A percentile compares a stretch with the other conserved stretches of the same genome.
These are phyloP conservation scores for Chaetops frenatus DNA, from an alignment of 2,113 vertebrate species.

Conservation along the genomic window DNA sequence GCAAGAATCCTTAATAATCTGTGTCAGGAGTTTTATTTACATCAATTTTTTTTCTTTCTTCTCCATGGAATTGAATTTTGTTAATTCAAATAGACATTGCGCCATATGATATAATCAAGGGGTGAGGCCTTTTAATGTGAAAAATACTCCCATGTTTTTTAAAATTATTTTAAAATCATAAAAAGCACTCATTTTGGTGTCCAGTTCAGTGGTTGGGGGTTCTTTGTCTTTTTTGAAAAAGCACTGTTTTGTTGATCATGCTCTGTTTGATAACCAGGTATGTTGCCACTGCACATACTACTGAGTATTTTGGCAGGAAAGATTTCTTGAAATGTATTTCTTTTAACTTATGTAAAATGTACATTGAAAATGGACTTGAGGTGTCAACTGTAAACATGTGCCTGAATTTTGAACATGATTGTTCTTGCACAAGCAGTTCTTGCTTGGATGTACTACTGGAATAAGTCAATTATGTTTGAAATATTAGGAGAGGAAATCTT, in stretches of 20 bases:
- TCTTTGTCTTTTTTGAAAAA: not conserved
- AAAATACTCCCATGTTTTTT: not conserved
- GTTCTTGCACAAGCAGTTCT: not conserved
- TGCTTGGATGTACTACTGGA: not conserved
- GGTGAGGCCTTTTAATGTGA: not conserved
- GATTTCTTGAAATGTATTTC: not conserved
- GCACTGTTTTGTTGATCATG: not conserved
- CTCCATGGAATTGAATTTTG: not conserved
- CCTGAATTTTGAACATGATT: not conserved
- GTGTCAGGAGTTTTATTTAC: not conserved
- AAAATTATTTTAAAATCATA: not conserved
- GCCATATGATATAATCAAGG: not conserved
- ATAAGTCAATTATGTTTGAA: not conserved
- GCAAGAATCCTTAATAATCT: not conserved
- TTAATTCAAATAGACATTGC: not conserved
- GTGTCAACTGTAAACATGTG: not conserved
- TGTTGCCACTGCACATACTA: accelerated
- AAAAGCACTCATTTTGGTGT: not conserved
- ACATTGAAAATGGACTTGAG: not conserved
- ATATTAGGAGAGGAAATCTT: not conserved
- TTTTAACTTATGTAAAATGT: not conserved
- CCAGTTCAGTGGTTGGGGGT: not conserved
- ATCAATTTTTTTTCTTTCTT: not conserved
- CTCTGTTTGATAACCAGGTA: accelerated
- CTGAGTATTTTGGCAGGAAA: not conserved